Percentiles rank a stretch among this genome's conserved stretches.
phyloP scores from a whole-genome alignment of 2,797 vertebrate species.

The Neoniphon sammara region DNA sequence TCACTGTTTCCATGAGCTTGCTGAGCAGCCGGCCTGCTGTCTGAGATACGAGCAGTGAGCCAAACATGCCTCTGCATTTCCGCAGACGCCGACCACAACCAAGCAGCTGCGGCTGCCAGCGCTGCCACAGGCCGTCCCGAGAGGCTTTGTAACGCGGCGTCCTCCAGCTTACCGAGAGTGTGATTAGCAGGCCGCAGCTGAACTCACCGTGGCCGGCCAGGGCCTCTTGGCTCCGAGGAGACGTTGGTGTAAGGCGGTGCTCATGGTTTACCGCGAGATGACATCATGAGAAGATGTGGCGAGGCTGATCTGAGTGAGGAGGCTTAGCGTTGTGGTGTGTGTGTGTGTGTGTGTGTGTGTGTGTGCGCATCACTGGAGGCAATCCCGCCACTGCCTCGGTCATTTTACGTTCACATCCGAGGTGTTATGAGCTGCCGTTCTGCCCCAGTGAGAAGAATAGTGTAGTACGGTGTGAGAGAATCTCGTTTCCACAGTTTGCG shows the following conservation, averaged over 20 bases:
- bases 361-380: background rate
- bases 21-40: background rate
- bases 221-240: constrained; percentile 4
- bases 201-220: constrained; percentile 16
- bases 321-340: background rate
- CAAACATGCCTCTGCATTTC: constrained; percentile 46
- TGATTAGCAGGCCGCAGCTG: constrained; percentile 20
- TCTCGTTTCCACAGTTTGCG: background rate
- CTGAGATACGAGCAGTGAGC: constrained; percentile 25
- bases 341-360: constrained; percentile 4
- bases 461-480: background rate
- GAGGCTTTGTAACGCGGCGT: constrained; percentile 21
- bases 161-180: constrained; percentile 33
- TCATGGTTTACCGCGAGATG: constrained; percentile 55
- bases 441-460: background rate
- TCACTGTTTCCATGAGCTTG: constrained; percentile 10
- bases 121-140: constrained; percentile 4
- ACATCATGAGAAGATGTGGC: constrained; percentile 54
- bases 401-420: background rate
- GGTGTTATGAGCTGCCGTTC: no score
- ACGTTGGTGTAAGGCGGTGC: constrained; percentile 24
- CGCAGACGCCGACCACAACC: constrained; percentile 40
- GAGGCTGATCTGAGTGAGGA: constrained; percentile 39
- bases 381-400: constrained; percentile 11
- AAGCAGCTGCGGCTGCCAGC: constrained; percentile 3